Evolutionary conservation across 2,797 vertebrate genomes (phyloP).

Genomic region (Muraenolepis orangiensis): DNA sequence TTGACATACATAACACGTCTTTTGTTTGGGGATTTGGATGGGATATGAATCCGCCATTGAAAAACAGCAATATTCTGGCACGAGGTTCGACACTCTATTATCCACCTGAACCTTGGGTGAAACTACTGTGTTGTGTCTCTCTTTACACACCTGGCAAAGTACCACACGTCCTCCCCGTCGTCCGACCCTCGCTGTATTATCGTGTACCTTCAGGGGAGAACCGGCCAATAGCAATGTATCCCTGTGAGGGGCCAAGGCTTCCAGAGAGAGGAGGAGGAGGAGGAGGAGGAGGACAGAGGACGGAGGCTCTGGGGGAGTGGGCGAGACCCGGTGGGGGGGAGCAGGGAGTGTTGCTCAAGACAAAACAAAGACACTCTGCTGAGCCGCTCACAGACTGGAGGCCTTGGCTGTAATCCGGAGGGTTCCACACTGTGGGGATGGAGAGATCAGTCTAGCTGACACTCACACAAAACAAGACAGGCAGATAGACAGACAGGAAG

Average conservation of each 20-base stretch:
- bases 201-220: slow-evolving; percentile 17
- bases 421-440: slow-evolving; percentile 5
- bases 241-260: slow-evolving; percentile 17
- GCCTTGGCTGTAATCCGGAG: slow-evolving; percentile 27
- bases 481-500: background rate
- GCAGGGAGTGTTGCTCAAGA: slow-evolving; percentile 12
- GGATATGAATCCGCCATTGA: too few species aligned
- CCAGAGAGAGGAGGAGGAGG: slow-evolving; percentile 22
- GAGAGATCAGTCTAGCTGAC: background rate
- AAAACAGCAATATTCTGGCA: too few species aligned
- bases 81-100: background rate
- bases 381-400: slow-evolving; percentile 35
- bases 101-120: background rate
- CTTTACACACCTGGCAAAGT: background rate
- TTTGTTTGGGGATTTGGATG: too few species aligned
- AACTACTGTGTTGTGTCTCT: background rate
- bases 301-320: slow-evolving; percentile 24
- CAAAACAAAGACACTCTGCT: slow-evolving; percentile 41
- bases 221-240: slow-evolving; percentile 34
- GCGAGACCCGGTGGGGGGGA: slow-evolving; percentile 20
- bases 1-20: too few species aligned
- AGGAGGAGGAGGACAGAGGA: slow-evolving; percentile 32
- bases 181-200: slow-evolving; percentile 26
- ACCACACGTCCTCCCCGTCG: slow-evolving; percentile 5
- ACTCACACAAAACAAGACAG: background rate